Percentiles rank a stretch among this genome's conserved stretches.
These are phyloP conservation scores for Halcyon leucocephala DNA, from an alignment of 2,797 vertebrate genomes.

Conservation along the genomic window DNA sequence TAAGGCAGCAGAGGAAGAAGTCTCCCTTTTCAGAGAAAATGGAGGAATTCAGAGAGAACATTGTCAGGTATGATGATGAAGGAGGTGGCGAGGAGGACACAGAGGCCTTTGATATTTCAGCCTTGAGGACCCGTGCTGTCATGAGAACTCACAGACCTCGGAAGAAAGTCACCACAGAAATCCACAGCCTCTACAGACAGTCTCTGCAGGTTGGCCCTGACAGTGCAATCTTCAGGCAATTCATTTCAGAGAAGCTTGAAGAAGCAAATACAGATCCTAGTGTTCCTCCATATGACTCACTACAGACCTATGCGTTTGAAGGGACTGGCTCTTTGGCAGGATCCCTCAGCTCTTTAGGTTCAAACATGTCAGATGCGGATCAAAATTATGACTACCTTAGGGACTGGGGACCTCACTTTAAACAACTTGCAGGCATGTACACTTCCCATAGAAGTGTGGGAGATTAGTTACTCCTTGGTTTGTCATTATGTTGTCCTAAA, in stretches of 20 bases:
- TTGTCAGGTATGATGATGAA: constrained; percentile 86
- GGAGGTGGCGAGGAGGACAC: constrained; percentile 81
- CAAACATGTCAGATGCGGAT: constrained; percentile 67
- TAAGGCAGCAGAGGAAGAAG: constrained; percentile 83
- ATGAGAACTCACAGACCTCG: constrained; percentile 70
- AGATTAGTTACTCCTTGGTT: background rate
- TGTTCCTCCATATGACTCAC: constrained; percentile 87
- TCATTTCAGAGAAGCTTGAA: constrained; percentile 88
- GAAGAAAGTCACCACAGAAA: constrained; percentile 79
- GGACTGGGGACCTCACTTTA: constrained; percentile 75
- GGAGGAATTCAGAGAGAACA: constrained; percentile 88
- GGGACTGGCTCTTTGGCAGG: constrained; percentile 87
- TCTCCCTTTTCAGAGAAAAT: constrained; percentile 79
- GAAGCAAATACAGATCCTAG: constrained; percentile 88
- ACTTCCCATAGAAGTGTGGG: background rate
- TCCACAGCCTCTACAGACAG: constrained; percentile 86
- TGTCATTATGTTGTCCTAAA: background rate
- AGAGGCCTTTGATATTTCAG: constrained; percentile 80
- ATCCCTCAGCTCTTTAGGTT: constrained; percentile 91
- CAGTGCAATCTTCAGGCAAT: constrained; percentile 87
- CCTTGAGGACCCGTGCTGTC: constrained; percentile 78
- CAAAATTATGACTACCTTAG: constrained; percentile 69
- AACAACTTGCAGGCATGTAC: constrained; percentile 81
- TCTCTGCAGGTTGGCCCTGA: constrained; percentile 90
- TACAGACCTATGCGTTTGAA: constrained; percentile 89